Base-by-base conservation (phyloP, 2,113 vertebrate genomes). In the Dolichotis patagonum region DNA sequence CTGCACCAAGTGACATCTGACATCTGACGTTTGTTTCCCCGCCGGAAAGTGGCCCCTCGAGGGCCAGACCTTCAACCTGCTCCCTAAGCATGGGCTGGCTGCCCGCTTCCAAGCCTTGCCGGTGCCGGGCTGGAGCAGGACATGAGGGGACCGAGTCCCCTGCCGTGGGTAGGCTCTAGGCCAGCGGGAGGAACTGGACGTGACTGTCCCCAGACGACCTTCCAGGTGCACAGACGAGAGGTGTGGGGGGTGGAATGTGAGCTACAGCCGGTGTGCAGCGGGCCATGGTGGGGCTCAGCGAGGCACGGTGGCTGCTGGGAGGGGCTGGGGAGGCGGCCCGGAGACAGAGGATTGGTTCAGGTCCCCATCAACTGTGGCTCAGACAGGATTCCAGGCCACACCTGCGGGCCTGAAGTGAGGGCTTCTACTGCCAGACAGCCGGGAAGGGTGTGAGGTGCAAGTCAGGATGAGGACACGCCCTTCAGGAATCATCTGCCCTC, bases 381-480 rank as follows among this genome's bases (percentile, higher is more conserved):
- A 43, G 20, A 30, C 11, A 41, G 4, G 9, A 10, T 22, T 62
- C 35, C 41, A 52, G 38, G 22, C 14, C 7, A 19, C 7, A 2
- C 6, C 43, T 3, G 14, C 19, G 71, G 43, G 10, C n/a, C 30
- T 0, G 4, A 69, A 41, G 9, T 0, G 63, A n/a, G 0, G 1
- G 4, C 13, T 16, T 52, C 38, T 60, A 0, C 19, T 52, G 67
- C 41, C 20, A 22, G 9, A 38, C 0, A 24, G 20, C 22, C 41
- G 41, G 10, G 20, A n/a, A 3, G 17, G 14, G 16, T 12, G 20
- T 0, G 0, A 0, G 43, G 38, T 26, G 3, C 10, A 30, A 5
- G 9, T 28, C 0, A 38, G n/a, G 28, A 80, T 30, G 5, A 43
- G 4, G 41, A 54, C 4, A 16, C 2, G 14, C 17, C 16, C 0